These are phyloP conservation scores for Acrocephalus arundinaceus DNA, from an alignment of 2,113 vertebrate species.

Conservation along the genomic window DNA sequence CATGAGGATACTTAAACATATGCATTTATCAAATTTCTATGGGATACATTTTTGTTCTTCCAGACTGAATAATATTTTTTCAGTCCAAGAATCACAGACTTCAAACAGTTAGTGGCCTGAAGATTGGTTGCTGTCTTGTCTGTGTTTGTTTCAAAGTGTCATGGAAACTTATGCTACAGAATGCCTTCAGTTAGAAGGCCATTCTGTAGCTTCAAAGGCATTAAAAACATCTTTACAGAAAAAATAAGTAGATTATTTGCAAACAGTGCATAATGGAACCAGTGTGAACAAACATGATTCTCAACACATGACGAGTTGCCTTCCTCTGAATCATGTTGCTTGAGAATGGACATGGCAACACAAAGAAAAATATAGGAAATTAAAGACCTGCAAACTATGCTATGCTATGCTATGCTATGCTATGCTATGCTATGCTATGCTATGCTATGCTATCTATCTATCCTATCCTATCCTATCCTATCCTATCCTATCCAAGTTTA, in stretches of 20 bases:
- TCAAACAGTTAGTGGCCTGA: not conserved
- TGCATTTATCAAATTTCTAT: not conserved
- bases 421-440: not conserved
- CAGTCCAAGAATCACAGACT: not conserved
- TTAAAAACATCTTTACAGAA: not conserved
- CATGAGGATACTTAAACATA: not conserved
- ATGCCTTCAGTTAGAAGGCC: not conserved
- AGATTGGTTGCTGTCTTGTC: not conserved
- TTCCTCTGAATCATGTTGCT: not conserved
- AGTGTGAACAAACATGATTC: not conserved
- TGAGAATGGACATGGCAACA: not conserved
- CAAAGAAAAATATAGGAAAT: not conserved
- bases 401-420: not conserved
- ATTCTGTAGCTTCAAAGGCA: not conserved
- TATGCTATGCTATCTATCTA: not conserved
- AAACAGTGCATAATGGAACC: not conserved
- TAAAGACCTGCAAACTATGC: not conserved
- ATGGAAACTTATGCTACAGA: not conserved
- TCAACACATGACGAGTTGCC: not conserved
- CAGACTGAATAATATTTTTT: not conserved
- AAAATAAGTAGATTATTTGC: not conserved
- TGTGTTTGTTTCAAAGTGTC: not conserved
- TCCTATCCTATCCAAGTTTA: not conserved
- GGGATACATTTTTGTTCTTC: not conserved
- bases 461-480: not conserved